Evolutionary conservation across 2,888 invertebrate species (phyloP).

Genomic region (Noctuana brunneofusca): DNA sequence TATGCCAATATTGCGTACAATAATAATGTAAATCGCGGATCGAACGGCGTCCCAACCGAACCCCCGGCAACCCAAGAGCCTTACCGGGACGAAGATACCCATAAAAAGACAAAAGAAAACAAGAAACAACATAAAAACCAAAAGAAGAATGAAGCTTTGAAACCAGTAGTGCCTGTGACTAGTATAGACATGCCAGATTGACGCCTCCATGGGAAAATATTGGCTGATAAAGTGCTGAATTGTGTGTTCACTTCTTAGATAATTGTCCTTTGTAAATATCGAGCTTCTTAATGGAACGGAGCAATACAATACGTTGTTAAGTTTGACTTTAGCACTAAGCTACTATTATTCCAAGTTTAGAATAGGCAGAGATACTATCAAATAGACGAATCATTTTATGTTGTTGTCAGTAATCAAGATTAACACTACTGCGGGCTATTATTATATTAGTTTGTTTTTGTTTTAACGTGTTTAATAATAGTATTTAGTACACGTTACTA

Average conservation of each 20-base stretch:
- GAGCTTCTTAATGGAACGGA: conserved; percentile 56
- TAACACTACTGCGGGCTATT: conserved; percentile 21
- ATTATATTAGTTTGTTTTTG: conserved; percentile 14
- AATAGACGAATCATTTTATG: conserved; percentile 34
- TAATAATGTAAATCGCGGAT: conserved; percentile 78
- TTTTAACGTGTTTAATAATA: conserved; percentile 12
- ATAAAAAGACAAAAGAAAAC: conserved; percentile 77
- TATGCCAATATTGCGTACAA: conserved; percentile 99
- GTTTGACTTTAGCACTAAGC: conserved; percentile 63
- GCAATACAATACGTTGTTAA: conserved; percentile 71
- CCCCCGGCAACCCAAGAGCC: conserved; percentile 71
- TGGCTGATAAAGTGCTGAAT: conserved; percentile 28
- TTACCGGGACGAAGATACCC: conserved; percentile 70
- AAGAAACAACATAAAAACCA: conserved; percentile 86
- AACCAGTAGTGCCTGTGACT: conserved; percentile 94
- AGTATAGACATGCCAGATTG: conserved; percentile 96
- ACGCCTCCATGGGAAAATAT: conserved; percentile 48
- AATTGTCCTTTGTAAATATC: conserved; percentile 49
- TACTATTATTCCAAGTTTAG: conserved; percentile 48
- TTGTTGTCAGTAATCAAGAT: conserved; percentile 25
- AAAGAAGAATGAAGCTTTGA: conserved; percentile 90
- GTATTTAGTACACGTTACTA: conserved; percentile 4
- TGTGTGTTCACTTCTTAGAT: conserved; percentile 70
- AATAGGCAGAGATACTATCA: conserved; percentile 39
- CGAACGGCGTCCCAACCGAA: conserved; percentile 61